Evolutionary conservation across 2,113 vertebrate genomes (phyloP), one percentile per base, ranked within the genome.

Genomic region (Chaetodon trifascialis): DNA sequence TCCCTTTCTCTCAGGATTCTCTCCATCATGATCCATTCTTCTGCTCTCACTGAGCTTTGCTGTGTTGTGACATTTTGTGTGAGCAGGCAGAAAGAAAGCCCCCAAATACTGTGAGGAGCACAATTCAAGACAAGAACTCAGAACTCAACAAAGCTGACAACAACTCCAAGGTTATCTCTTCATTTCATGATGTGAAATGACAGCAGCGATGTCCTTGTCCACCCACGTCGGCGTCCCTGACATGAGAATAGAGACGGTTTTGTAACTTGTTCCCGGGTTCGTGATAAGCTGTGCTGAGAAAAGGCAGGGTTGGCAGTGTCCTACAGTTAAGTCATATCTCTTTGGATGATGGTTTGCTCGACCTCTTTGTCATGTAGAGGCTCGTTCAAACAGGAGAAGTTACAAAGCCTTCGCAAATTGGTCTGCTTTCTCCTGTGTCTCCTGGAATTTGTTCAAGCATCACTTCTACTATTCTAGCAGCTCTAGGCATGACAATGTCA

Each of bases 161-260:
- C 69, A 65, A 30, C 49, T 80, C 69, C 69, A 86, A 85, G 75
- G 79, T 83, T 84, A 68, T 74, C 59, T 38, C 73, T 75, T 54
- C 51, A 80, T 85, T 87, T 90, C 55, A 47, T 68, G 21, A 84
- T 83, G 63, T 82, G 64, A 76, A 82, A 38, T 86, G 76, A 88
- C 81, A 88, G 87, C 72, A 64, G 80, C 58, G 8, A 23, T 68
- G 76, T 70, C 88, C 85, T 79, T 82, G 76, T 76, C 56, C 62
- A 30, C 60, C 55, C 68, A 65, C 40, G 34, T 76, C 49, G 70
- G 49, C 55, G 54, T 80, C 82, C 59, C 30, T 84, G 85, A 79
- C 83, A 49, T 68, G 47, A 80, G 44, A 80, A 87, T 62, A 23
- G 55, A 68, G 70, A 46, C 30, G 15, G 73, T 88, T 87, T 87